These are phyloP conservation scores for Urosaurus nigricauda DNA, from an alignment of 2,797 vertebrate genomes.

Conservation along the genomic window DNA sequence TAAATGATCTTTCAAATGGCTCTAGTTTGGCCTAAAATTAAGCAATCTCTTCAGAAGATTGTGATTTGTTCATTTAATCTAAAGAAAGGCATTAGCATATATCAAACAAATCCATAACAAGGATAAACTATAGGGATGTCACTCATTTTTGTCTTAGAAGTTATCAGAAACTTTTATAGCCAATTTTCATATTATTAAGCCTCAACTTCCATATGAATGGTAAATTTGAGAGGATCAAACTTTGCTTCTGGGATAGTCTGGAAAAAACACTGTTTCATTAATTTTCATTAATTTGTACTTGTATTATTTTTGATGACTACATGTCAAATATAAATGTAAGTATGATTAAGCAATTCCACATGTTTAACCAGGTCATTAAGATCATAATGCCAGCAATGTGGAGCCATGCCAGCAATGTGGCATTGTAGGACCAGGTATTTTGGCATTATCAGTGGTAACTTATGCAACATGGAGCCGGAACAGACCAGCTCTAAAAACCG, in stretches of 20 bases:
- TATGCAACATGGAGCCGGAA: conserved; percentile 17
- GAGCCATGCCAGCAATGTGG: conserved; percentile 22
- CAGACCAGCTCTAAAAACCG: too few species aligned
- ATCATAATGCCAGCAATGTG: conserved; percentile 7
- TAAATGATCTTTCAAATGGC: conserved; percentile 10
- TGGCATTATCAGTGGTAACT: conserved; percentile 18
- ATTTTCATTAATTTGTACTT: conserved; percentile 10
- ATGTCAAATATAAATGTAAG: conserved; percentile 10
- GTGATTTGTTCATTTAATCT: background rate
- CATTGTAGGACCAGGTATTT: conserved; percentile 27
- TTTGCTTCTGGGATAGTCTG: conserved; percentile 36
- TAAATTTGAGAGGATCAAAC: conserved; percentile 63
- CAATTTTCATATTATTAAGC: conserved; percentile 61
- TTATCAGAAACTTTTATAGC: conserved; percentile 35
- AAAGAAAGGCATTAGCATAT: background rate
- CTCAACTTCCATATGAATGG: conserved; percentile 55
- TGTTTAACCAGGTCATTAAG: conserved; percentile 37
- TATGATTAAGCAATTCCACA: conserved; percentile 17
- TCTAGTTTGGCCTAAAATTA: conserved; percentile 39
- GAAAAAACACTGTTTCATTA: conserved; percentile 14
- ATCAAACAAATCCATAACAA: conserved; percentile 8
- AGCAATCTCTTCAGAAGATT: conserved; percentile 54
- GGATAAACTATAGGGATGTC: background rate
- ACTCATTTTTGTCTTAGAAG: conserved; percentile 29
- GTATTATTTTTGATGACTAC: background rate